Percentiles rank a stretch among this genome's conserved stretches.
Evolutionary conservation across 2,888 invertebrate species (phyloP).

Genomic region (Drosophila ustulata): DNA sequence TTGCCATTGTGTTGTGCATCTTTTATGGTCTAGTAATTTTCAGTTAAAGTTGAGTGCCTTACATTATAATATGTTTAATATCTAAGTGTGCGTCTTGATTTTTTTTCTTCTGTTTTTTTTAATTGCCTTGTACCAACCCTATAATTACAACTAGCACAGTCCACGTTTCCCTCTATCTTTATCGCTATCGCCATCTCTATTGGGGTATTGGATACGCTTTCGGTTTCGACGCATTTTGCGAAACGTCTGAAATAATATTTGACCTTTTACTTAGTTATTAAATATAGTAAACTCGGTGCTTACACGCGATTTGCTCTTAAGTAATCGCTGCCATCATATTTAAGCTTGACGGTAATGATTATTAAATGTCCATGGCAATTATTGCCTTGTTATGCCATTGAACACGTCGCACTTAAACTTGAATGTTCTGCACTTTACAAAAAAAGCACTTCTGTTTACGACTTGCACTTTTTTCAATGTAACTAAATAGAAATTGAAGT

Average conservation of each 20-base stretch:
- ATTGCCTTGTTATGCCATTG: neutral
- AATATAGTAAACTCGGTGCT: neutral
- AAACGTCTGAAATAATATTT: neutral
- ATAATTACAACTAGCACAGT: conserved; percentile 20
- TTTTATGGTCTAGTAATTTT: conserved; percentile 18
- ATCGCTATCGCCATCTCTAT: neutral
- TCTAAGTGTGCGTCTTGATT: conserved; percentile 2
- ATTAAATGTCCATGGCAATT: conserved; percentile 4
- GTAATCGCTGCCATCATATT: conserved; percentile 1
- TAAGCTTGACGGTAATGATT: conserved; percentile 8
- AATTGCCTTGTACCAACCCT: conserved; percentile 11
- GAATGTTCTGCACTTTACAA: neutral
- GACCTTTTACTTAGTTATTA: conserved; percentile 5
- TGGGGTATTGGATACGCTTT: conserved; percentile 7
- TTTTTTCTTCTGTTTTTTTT: neutral
- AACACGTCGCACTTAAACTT: neutral
- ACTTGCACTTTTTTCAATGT: neutral
- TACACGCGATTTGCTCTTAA: conserved; percentile 6
- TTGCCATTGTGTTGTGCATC: conserved; percentile 3
- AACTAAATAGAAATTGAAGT: neutral
- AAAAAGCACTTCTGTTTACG: conserved; percentile 1
- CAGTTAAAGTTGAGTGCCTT: conserved; percentile 17
- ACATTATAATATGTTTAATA: conserved; percentile 16
- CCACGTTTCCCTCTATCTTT: neutral
- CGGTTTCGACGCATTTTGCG: conserved; percentile 8